Evolutionary conservation across 2,113 vertebrate genomes (phyloP).

Genomic region (Rhinopithecus roxellana): DNA sequence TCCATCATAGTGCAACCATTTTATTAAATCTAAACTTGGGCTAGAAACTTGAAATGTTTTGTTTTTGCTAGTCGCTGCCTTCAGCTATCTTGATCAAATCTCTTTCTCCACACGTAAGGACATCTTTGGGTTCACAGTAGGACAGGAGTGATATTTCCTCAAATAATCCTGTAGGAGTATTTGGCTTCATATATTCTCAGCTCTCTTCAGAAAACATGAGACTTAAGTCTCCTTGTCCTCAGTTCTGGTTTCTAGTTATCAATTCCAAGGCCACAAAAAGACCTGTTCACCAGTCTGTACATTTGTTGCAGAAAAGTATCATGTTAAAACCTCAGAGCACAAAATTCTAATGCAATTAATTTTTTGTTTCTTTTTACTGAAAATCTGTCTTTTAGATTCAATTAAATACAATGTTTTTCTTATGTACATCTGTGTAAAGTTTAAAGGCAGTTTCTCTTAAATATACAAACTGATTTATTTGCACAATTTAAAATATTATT

Average conservation of each 20-base stretch:
- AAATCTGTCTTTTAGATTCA: background rate
- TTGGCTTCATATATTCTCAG: background rate
- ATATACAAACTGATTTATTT: background rate
- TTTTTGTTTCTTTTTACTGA: background rate
- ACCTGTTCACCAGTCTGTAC: background rate
- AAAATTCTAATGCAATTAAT: background rate
- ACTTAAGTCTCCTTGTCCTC: background rate
- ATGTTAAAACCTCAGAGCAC: background rate
- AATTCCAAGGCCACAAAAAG: background rate
- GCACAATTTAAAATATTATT: background rate
- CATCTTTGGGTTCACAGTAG: background rate
- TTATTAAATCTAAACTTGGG: background rate
- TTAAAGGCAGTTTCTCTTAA: background rate
- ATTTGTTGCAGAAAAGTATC: background rate
- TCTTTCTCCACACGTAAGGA: background rate
- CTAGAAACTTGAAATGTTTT: background rate
- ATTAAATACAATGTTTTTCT: background rate
- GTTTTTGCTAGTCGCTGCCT: background rate
- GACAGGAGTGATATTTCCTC: background rate
- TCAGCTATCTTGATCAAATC: background rate
- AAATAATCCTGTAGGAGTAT: background rate
- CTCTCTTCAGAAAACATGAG: background rate
- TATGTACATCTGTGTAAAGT: background rate
- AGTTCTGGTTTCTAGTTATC: background rate
- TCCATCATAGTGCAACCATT: background rate